Percentiles rank a stretch among this genome's conserved stretches.
These are phyloP conservation scores for Acropora yongei DNA, from an alignment of 64 coral and sea anemone genomes.

Conservation along the genomic window DNA sequence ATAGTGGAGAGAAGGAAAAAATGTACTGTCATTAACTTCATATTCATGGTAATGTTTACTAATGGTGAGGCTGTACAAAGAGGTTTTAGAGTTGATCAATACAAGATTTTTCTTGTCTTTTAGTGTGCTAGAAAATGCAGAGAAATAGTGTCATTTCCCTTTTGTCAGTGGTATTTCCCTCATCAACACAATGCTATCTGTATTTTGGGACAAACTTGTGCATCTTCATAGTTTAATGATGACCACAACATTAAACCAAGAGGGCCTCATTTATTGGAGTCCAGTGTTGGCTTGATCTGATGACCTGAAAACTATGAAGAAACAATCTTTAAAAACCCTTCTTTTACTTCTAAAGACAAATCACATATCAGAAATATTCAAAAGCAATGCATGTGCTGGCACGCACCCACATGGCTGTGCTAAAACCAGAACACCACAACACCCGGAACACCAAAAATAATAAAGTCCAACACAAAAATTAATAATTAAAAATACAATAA, in stretches of 20 bases:
- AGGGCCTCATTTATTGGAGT: background rate
- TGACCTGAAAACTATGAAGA: slow-evolving; percentile 43
- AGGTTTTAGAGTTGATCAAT: background rate
- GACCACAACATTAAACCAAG: slow-evolving; percentile 14
- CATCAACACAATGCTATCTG: no score
- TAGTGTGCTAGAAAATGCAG: no score
- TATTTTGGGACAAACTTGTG: no score
- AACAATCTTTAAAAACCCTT: background rate
- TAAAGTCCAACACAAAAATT: no score
- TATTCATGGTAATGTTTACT: slow-evolving; percentile 49
- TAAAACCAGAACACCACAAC: no score
- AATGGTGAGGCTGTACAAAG: background rate
- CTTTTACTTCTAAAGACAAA: background rate
- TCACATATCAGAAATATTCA: no score
- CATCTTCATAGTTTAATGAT: slow-evolving; percentile 31
- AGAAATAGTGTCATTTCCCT: no score
- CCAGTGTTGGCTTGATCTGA: slow-evolving; percentile 30
- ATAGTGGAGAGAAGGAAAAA: slow-evolving; percentile 79
- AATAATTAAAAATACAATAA: no score
- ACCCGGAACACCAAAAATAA: no score
- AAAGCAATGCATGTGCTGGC: no score
- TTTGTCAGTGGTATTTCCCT: background rate
- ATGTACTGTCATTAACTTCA: slow-evolving; percentile 61
- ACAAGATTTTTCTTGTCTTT: no score
- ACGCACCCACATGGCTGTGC: no score